These are phyloP conservation scores for Lagopus leucura DNA, from an alignment of 2,113 vertebrate species.

Conservation along the genomic window DNA sequence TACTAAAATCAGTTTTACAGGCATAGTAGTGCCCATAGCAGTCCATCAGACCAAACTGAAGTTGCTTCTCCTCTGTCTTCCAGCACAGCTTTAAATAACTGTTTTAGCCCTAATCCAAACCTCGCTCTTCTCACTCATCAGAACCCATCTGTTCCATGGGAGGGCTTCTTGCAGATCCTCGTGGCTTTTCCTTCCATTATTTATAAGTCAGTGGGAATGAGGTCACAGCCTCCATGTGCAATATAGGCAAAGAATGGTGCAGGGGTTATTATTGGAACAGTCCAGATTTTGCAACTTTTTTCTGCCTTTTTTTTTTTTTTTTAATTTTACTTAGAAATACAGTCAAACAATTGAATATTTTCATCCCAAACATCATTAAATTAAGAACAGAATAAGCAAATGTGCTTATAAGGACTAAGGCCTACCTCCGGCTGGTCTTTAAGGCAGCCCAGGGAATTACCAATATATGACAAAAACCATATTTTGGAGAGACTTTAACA, in stretches of 20 bases:
- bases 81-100: not conserved
- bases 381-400: not conserved
- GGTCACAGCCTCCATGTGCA: not conserved
- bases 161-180: not conserved
- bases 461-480: not conserved
- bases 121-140: not conserved
- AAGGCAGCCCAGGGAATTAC: not conserved
- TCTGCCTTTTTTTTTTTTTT: not conserved
- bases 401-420: rapidly evolving
- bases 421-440: not conserved
- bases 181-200: not conserved
- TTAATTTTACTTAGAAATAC: not conserved
- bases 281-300: not conserved
- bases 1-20: not conserved
- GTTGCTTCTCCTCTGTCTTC: not conserved
- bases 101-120: not conserved
- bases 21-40: rapidly evolving
- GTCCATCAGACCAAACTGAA: not conserved
- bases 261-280: not conserved
- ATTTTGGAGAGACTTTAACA: not conserved
- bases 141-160: not conserved
- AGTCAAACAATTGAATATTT: not conserved
- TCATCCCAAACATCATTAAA: not conserved
- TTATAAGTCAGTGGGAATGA: not conserved
- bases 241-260: not conserved